Conservation (phyloP, 2,113 vertebrate species). For the Anser brachyrhynchus region DNA sequence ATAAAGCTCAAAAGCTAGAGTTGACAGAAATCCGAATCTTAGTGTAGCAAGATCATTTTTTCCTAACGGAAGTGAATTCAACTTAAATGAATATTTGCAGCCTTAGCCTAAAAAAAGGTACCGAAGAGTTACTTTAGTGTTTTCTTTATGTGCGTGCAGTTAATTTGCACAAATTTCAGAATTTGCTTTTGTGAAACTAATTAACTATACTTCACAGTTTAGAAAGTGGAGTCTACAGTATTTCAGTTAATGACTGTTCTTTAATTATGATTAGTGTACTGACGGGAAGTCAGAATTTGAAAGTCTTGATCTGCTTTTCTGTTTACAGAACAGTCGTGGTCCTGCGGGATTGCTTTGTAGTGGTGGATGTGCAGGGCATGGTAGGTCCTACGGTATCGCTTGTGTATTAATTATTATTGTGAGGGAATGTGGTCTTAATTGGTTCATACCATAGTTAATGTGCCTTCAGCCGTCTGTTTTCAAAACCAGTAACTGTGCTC, state of each 20-base stretch:
- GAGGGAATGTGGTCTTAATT: neutral
- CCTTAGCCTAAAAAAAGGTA: neutral
- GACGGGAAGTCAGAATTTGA: neutral
- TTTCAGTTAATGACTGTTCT: neutral
- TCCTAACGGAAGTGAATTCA: neutral
- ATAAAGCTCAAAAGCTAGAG: neutral
- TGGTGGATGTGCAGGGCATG: neutral
- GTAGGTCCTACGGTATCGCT: neutral
- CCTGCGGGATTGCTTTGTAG: neutral
- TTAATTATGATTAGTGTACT: neutral
- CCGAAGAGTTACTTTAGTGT: neutral
- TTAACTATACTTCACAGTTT: neutral
- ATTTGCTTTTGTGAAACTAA: neutral
- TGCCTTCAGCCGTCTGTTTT: slow-evolving; percentile 49
- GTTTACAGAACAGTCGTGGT: neutral
- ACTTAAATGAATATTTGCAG: neutral
- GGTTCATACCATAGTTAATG: neutral
- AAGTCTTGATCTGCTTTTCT: neutral
- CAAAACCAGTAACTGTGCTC: neutral
- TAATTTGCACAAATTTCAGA: neutral
- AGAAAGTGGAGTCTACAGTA: neutral
- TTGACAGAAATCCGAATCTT: neutral
- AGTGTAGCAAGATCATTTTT: neutral
- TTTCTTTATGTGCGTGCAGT: neutral
- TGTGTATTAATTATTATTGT: neutral